phyloP scores from a whole-genome alignment of 2,797 vertebrate genomes.

The Neomorphus geoffroyi region DNA sequence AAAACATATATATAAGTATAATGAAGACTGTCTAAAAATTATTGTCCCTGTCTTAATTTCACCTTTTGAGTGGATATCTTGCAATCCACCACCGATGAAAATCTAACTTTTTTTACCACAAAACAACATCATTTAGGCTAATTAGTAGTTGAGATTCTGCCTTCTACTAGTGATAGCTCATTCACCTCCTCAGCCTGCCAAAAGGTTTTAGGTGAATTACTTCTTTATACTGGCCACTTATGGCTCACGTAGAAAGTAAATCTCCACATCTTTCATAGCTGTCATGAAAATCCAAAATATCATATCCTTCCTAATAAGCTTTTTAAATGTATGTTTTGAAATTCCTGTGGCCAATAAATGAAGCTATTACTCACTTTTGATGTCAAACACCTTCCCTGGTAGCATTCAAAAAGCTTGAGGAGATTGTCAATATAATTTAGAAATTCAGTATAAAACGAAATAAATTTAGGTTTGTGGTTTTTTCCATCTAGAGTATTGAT shows the following conservation, averaged over 20 bases:
- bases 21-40: background rate
- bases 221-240: background rate
- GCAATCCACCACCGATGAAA: background rate
- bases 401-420: background rate
- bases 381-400: background rate
- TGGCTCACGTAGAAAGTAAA: background rate
- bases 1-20: background rate
- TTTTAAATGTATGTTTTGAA: too few species aligned
- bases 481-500: background rate
- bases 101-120: background rate
- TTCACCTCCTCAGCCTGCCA: background rate
- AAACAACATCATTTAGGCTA: background rate
- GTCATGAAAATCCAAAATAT: background rate
- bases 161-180: background rate
- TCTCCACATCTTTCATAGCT: background rate
- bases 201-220: background rate
- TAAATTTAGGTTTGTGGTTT: background rate
- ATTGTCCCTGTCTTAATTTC: background rate
- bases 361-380: slow-evolving; percentile 7
- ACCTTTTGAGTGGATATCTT: background rate
- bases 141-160: background rate
- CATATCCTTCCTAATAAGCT: fast-evolving
- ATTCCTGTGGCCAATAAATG: background rate
- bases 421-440: background rate
- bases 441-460: slow-evolving; percentile 40